Percentiles rank a stretch among this genome's conserved stretches.
Conservation (phyloP, 2,113 vertebrate genomes). For the Thalassarche chlororhynchos region DNA sequence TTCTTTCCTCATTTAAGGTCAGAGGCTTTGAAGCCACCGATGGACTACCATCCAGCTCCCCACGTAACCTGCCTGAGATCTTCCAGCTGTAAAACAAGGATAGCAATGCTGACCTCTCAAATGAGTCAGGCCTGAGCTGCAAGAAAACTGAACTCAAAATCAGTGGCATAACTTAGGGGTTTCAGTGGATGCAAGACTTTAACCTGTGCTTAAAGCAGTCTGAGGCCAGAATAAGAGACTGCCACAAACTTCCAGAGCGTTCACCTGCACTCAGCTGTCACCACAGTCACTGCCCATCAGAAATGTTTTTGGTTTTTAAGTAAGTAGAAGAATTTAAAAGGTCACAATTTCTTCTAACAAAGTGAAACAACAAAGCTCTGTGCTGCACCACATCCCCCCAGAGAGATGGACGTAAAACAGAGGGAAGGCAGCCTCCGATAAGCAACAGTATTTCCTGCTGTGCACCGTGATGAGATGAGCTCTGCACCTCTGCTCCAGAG, state of each 20-base stretch:
- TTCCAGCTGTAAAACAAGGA: neutral
- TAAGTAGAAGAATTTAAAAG: neutral
- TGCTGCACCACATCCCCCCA: neutral
- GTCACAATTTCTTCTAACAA: neutral
- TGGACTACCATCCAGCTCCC: neutral
- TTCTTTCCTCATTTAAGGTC: neutral
- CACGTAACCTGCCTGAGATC: neutral
- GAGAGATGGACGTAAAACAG: neutral
- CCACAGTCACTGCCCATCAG: neutral
- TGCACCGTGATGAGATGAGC: neutral
- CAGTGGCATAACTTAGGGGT: neutral
- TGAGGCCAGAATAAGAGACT: neutral
- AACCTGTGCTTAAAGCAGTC: neutral
- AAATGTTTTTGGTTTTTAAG: neutral
- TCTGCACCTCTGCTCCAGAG: neutral
- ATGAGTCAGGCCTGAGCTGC: neutral
- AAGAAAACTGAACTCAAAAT: neutral
- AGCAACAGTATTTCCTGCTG: neutral
- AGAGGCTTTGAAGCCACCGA: neutral
- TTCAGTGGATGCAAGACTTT: neutral
- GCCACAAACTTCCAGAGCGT: neutral
- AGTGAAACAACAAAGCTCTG: neutral
- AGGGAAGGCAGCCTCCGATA: neutral
- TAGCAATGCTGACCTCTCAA: neutral
- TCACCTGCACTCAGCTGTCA: neutral